Percentiles rank a stretch among this genome's conserved stretches.
Evolutionary conservation across 2,888 invertebrate genomes (phyloP).

Genomic region (Dryadula phaetusa): DNA sequence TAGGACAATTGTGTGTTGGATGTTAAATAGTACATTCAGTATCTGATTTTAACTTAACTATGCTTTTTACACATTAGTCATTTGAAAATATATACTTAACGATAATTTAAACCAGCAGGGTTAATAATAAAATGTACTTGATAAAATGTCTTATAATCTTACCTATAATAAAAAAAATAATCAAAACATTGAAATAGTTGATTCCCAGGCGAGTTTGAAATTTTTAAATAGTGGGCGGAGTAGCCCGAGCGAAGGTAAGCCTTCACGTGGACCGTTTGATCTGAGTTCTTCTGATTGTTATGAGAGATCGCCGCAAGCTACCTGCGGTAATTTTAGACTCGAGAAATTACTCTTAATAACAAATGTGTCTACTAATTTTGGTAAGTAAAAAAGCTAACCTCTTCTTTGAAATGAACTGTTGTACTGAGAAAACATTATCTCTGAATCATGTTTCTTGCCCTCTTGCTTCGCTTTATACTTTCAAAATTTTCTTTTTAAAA

Average conservation of each 20-base stretch:
- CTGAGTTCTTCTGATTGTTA: constrained; percentile 60
- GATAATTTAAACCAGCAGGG: neutral
- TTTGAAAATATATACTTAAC: neutral
- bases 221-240: constrained; percentile 82
- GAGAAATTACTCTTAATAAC: constrained; percentile 82
- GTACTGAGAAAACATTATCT: constrained; percentile 60
- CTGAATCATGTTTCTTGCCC: constrained; percentile 60
- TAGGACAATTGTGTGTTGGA: neutral
- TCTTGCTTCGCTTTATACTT: constrained; percentile 26
- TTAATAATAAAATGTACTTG: constrained; percentile 1
- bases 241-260: constrained; percentile 63
- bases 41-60: neutral
- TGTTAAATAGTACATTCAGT: neutral
- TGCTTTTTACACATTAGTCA: neutral
- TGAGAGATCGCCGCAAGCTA: constrained; percentile 73
- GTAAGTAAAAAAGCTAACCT: constrained; percentile 58
- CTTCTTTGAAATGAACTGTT: constrained; percentile 59
- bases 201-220: constrained; percentile 74
- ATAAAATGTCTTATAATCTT: constrained; percentile 47
- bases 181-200: constrained; percentile 73
- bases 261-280: constrained; percentile 59
- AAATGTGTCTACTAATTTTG: constrained; percentile 78
- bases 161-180: constrained; percentile 73
- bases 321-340: constrained; percentile 80
- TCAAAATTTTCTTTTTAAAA: constrained; percentile 47